phyloP scores from a whole-genome alignment of 2,888 invertebrate species.

The Calameuta pallipes region DNA sequence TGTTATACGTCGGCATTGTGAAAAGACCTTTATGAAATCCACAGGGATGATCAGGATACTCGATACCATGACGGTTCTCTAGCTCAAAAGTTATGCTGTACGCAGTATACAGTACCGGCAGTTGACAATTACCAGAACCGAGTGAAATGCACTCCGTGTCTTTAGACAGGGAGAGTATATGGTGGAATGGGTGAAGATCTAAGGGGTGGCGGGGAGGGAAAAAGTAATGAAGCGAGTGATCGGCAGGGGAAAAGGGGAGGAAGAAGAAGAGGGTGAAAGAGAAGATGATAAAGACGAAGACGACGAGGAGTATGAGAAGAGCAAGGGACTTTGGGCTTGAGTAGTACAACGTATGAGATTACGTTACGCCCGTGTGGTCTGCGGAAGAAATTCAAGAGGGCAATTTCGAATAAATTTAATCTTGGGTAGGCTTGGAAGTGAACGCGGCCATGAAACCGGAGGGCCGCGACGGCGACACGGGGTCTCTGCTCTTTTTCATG shows the following conservation, averaged over 20 bases:
- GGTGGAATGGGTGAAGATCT: background rate
- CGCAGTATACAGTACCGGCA: background rate
- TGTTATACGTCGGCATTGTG: background rate
- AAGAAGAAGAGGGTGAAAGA: background rate
- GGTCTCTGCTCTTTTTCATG: constrained; percentile 34
- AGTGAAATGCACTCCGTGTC: background rate
- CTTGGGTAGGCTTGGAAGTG: constrained; percentile 47
- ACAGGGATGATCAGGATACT: background rate
- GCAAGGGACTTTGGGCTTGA: constrained; percentile 8
- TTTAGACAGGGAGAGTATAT: background rate
- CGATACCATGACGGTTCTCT: background rate
- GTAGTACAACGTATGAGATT: constrained; percentile 47
- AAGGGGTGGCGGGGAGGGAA: background rate
- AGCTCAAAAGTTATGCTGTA: background rate
- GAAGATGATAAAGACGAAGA: background rate
- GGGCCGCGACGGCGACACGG: constrained; percentile 35
- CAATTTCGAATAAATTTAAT: constrained; percentile 55
- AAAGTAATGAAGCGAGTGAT: constrained; percentile 6
- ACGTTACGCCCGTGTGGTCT: constrained; percentile 49
- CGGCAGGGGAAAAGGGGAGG: background rate
- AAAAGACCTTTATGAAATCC: background rate
- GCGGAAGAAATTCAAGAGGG: constrained; percentile 53
- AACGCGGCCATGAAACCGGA: constrained; percentile 46
- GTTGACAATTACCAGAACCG: background rate
- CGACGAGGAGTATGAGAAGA: background rate